Evolutionary conservation across 1,140 invertebrate genomes (phyloP).

Genomic region (Matsumurasca onukii): DNA sequence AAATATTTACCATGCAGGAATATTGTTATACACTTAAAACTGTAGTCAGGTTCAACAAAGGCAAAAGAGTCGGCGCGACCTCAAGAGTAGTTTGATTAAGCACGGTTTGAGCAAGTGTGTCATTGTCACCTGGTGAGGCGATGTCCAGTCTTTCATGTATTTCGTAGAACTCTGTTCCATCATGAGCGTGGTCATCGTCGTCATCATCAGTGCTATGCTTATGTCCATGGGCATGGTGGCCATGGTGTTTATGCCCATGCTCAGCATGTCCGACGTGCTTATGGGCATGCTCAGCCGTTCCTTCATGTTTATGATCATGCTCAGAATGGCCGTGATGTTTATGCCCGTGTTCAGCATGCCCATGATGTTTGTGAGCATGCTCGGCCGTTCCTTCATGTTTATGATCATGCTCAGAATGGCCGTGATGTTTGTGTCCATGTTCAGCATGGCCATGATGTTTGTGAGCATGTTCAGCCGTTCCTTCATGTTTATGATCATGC

Average conservation of each 20-base stretch:
- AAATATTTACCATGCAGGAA: no score
- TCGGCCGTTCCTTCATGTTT: slow-evolving; percentile 14
- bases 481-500: slow-evolving; percentile 27
- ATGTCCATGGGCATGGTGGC: slow-evolving; percentile 5
- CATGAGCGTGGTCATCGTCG: background rate
- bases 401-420: slow-evolving; percentile 1
- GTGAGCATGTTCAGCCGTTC: slow-evolving; percentile 16
- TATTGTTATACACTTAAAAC: no score
- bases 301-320: slow-evolving; percentile 26
- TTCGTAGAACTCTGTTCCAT: background rate
- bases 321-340: slow-evolving; percentile 11
- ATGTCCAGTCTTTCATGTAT: no score
- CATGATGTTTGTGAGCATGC: slow-evolving; percentile 12
- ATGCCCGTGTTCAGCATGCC: background rate
- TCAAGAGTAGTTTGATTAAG: no score
- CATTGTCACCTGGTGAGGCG: no score
- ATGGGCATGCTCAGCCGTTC: slow-evolving; percentile 24
- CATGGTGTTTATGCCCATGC: slow-evolving; percentile 28
- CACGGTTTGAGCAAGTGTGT: no score
- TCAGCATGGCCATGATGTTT: slow-evolving; percentile 28
- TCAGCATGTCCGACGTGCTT: slow-evolving; percentile 29
- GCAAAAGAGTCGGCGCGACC: no score
- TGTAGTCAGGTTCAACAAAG: no score
- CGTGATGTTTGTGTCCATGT: slow-evolving; percentile 15
- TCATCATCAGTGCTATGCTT: background rate